phyloP scores from a whole-genome alignment of 2,888 invertebrate species.

The Pediacus dermestoides region DNA sequence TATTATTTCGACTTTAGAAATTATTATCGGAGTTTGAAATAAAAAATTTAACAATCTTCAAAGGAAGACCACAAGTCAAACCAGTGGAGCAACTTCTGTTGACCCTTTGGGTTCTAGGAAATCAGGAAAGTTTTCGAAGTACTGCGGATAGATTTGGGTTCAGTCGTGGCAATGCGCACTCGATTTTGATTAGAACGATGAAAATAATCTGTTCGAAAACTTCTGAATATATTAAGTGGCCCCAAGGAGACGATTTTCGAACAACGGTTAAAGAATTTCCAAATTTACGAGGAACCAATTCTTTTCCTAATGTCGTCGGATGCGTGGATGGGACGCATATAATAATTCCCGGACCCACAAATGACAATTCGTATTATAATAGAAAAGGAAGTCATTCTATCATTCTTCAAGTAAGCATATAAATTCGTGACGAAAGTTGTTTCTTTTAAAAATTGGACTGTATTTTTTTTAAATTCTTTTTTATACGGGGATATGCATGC shows the following conservation, averaged over 20 bases:
- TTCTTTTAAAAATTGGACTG: too few species aligned
- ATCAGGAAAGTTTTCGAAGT: conserved; percentile 16
- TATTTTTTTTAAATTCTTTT: too few species aligned
- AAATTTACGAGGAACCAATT: conserved; percentile 5
- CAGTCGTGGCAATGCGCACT: conserved; percentile 11
- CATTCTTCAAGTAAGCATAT: conserved; percentile 13
- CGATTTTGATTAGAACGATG: conserved; percentile 10
- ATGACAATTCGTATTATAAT: conserved; percentile 19
- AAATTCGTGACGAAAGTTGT: too few species aligned
- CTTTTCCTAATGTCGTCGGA: conserved; percentile 18
- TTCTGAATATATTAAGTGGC: conserved; percentile 15
- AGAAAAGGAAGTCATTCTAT: conserved; percentile 14
- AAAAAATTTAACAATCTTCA: too few species aligned
- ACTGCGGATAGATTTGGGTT: conserved; percentile 16
- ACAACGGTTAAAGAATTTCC: conserved; percentile 12
- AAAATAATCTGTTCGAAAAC: conserved; percentile 11
- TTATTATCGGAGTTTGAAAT: too few species aligned
- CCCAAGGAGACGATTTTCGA: conserved; percentile 7
- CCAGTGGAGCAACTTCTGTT: too few species aligned
- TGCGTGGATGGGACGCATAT: conserved; percentile 19
- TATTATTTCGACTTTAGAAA: too few species aligned
- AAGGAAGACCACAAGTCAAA: too few species aligned
- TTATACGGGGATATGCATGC: too few species aligned
- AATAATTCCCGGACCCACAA: conserved; percentile 10
- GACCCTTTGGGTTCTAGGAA: too few species aligned